These are phyloP conservation scores for Diabrotica virgifera DNA, from an alignment of 1,140 invertebrate genomes.

Conservation along the genomic window DNA sequence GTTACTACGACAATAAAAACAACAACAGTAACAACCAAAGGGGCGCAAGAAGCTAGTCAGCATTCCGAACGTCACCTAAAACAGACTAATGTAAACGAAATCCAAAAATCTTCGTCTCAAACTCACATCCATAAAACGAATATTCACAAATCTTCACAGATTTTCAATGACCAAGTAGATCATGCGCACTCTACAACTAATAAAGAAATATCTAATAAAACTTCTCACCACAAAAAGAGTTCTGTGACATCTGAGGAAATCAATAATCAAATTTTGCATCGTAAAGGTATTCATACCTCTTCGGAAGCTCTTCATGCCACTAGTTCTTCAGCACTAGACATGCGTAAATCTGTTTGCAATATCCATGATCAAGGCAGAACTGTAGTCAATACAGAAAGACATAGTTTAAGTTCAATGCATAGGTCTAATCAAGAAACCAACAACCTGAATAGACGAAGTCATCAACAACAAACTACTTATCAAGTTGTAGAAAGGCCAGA, in stretches of 20 bases:
- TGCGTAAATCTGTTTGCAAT: conserved; percentile 75
- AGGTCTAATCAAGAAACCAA: conserved; percentile 54
- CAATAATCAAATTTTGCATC: conserved; percentile 71
- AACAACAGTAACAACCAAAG: conserved; percentile 51
- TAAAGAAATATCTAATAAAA: conserved; percentile 12
- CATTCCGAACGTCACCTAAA: conserved; percentile 18
- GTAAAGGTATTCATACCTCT: conserved; percentile 60
- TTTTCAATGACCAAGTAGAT: conserved; percentile 20
- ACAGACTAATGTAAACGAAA: conserved; percentile 29
- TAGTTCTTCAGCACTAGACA: conserved; percentile 72
- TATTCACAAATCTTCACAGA: neutral
- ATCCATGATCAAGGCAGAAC: conserved; percentile 65
- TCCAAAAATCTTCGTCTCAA: conserved; percentile 40
- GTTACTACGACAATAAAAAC: conserved; percentile 49
- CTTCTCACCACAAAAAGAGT: conserved; percentile 61
- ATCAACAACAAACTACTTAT: conserved; percentile 48
- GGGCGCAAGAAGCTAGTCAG: conserved; percentile 17
- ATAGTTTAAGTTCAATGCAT: conserved; percentile 73
- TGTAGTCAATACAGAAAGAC: conserved; percentile 65
- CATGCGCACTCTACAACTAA: conserved; percentile 10
- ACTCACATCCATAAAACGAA: conserved; percentile 30
- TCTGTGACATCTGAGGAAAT: conserved; percentile 70
- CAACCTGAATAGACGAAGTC: conserved; percentile 47
- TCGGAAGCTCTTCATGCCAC: conserved; percentile 50
- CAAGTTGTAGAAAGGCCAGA: conserved; percentile 53